phyloP scores from a whole-genome alignment of 2,797 vertebrate genomes.

The Naso thynnoides region DNA sequence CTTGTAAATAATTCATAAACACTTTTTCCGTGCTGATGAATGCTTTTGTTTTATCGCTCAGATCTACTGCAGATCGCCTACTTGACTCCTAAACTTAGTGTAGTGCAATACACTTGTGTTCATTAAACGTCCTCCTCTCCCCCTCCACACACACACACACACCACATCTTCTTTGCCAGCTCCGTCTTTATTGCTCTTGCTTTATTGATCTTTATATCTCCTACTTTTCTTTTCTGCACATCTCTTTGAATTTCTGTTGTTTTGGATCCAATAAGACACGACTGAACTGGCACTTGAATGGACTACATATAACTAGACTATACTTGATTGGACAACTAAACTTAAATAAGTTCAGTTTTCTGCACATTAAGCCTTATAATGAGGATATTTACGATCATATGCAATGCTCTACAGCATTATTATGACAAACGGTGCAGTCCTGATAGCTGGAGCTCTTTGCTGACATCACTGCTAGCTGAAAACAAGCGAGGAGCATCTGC shows the following conservation, averaged over 20 bases:
- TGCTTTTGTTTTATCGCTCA: conserved; percentile 61
- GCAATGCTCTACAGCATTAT: no score
- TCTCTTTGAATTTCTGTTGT: conserved; percentile 20
- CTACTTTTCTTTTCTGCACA: background rate
- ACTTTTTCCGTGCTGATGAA: conserved; percentile 67
- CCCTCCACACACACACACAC: background rate
- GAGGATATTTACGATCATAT: no score
- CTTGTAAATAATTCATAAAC: conserved; percentile 78
- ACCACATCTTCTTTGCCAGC: background rate
- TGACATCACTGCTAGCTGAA: no score
- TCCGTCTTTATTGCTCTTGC: conserved; percentile 24
- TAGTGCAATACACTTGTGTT: conserved; percentile 41
- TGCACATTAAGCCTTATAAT: no score
- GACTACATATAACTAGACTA: background rate
- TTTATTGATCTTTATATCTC: conserved; percentile 19
- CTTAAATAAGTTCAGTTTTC: background rate
- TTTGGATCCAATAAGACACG: background rate
- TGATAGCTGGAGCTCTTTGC: no score
- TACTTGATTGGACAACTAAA: background rate
- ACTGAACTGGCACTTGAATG: background rate
- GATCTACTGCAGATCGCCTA: conserved; percentile 23
- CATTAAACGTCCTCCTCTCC: conserved; percentile 2
- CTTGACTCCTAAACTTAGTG: conserved; percentile 55
- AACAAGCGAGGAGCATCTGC: no score
- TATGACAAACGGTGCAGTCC: no score